A percentile compares a stretch with the other conserved stretches of the same genome.
Evolutionary conservation across 2,888 invertebrate genomes (phyloP).

Genomic region (Andrena chrysosceles): DNA sequence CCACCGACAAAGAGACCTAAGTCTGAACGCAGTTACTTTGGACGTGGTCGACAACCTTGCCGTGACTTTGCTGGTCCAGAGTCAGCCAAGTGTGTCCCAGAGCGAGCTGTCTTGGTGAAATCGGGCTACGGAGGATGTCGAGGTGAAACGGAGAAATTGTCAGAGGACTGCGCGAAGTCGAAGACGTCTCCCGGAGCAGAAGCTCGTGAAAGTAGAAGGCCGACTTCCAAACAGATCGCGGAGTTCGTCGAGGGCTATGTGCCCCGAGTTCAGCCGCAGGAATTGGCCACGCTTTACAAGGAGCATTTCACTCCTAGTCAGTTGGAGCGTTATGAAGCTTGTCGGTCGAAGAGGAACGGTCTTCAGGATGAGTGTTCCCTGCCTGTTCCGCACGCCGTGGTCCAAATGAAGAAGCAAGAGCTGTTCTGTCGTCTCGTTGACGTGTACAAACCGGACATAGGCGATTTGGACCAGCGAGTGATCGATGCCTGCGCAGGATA

Average conservation of each 20-base stretch:
- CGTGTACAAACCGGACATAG: not conserved
- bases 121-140: not conserved
- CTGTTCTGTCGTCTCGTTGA: not conserved
- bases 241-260: not conserved
- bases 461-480: not conserved
- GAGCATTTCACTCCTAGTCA: slow-evolving; percentile 58
- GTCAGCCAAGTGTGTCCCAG: not conserved
- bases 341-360: slow-evolving; percentile 73
- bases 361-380: slow-evolving; percentile 73
- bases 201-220: not conserved
- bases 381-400: slow-evolving; percentile 55
- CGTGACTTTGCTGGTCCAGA: not conserved
- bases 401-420: slow-evolving; percentile 49
- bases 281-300: slow-evolving; percentile 59
- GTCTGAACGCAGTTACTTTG: not conserved
- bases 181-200: not conserved
- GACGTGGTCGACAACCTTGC: not conserved
- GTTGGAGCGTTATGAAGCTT: slow-evolving; percentile 63
- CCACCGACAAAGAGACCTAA: not conserved
- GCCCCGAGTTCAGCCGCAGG: slow-evolving; percentile 36
- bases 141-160: too few species aligned
- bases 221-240: not conserved
- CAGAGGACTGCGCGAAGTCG: not conserved
- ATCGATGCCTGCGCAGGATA: not conserved
- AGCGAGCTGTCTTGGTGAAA: not conserved